A percentile compares a stretch with the other conserved stretches of the same genome.
Conservation (phyloP, 1,140 invertebrate genomes). For the Sitodiplosis mosellana region DNA sequence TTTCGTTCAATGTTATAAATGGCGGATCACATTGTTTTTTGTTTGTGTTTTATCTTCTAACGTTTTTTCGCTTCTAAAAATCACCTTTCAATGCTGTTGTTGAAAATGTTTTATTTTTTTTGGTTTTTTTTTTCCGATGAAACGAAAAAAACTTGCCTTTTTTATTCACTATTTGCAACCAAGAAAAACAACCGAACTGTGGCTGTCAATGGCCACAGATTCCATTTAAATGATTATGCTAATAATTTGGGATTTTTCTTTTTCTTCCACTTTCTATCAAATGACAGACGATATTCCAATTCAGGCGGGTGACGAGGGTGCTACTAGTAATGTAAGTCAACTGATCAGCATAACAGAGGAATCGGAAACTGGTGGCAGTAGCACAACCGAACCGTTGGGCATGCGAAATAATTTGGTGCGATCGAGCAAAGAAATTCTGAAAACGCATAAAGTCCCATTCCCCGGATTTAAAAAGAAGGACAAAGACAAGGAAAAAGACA, state of each 20-base stretch:
- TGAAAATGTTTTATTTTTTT: not conserved
- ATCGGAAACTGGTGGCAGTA: slow-evolving; percentile 10
- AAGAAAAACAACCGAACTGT: not conserved
- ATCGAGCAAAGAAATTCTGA: slow-evolving; percentile 23
- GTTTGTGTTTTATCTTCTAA: too few relatives aligned
- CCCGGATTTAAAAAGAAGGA: slow-evolving; percentile 25
- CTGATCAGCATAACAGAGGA: slow-evolving; percentile 22
- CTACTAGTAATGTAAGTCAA: slow-evolving; percentile 16
- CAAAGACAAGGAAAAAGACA: slow-evolving; percentile 21
- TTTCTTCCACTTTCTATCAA: not conserved
- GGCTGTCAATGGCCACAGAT: not conserved
- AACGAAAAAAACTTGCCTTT: not conserved
- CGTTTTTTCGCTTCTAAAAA: too few relatives aligned
- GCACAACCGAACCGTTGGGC: slow-evolving; percentile 10
- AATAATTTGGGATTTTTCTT: not conserved
- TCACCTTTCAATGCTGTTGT: not conserved
- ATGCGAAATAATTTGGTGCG: slow-evolving; percentile 19
- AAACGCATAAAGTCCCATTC: slow-evolving; percentile 22
- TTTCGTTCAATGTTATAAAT: too few relatives aligned
- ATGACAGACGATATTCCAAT: slow-evolving; percentile 21
- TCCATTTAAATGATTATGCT: not conserved
- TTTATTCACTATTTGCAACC: not conserved
- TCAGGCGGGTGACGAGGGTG: slow-evolving; percentile 13
- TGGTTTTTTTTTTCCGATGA: not conserved
- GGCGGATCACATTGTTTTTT: too few relatives aligned